Evolutionary conservation across 37 sponge, comb jelly and placozoan species (phyloP).

Genomic region (Oscarella lobularis): DNA sequence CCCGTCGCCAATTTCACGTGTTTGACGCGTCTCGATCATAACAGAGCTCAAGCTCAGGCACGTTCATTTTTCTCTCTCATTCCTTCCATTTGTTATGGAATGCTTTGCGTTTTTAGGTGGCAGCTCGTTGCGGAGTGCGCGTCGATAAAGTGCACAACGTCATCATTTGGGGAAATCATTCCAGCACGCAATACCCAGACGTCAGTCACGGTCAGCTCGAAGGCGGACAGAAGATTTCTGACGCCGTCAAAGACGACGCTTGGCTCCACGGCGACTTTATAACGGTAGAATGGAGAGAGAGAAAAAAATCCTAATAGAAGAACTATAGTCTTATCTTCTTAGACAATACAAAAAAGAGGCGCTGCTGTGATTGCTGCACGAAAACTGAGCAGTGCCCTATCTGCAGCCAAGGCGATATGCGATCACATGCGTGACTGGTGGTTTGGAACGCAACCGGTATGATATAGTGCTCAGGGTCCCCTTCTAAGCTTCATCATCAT

Average conservation of each 20-base stretch:
- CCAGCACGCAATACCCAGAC: slow-evolving; percentile 97
- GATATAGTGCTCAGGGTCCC: too few species aligned
- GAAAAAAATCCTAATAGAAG: not conserved
- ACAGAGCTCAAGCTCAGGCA: slow-evolving; percentile 89
- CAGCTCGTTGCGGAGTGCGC: slow-evolving; percentile 40
- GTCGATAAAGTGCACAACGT: slow-evolving; percentile 62
- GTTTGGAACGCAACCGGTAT: slow-evolving; percentile 69
- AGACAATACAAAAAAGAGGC: slow-evolving; percentile 93
- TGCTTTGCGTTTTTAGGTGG: slow-evolving; percentile 30
- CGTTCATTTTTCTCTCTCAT: not conserved
- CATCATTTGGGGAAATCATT: slow-evolving; percentile 99
- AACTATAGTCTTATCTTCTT: not conserved
- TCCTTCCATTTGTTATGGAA: not conserved
- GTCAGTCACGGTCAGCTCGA: slow-evolving; percentile 58
- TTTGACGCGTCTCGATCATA: slow-evolving; percentile 90
- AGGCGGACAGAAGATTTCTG: slow-evolving; percentile 28
- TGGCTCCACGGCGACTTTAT: slow-evolving; percentile 97
- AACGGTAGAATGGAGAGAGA: slow-evolving; percentile 22
- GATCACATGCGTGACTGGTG: slow-evolving; percentile 96
- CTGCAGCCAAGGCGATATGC: slow-evolving; percentile 94
- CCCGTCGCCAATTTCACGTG: slow-evolving; percentile 86
- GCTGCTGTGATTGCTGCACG: slow-evolving; percentile 87
- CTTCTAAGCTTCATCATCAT: too few species aligned
- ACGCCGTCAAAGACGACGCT: slow-evolving; percentile 78
- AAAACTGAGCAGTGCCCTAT: slow-evolving; percentile 91